Evolutionary conservation across 1,140 invertebrate genomes (phyloP).

Genomic region (Vanessa atalanta): DNA sequence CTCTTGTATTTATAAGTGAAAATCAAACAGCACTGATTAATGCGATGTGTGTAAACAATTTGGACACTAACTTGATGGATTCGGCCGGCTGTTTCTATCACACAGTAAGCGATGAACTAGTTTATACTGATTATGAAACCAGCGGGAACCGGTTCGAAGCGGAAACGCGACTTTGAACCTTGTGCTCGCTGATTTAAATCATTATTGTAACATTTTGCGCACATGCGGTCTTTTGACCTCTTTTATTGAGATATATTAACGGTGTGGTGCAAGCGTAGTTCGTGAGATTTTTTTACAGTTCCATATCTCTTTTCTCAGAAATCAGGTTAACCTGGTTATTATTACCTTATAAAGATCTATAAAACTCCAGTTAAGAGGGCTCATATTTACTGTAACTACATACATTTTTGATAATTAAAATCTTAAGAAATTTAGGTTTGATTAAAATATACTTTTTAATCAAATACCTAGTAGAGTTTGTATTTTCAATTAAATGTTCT

Average conservation of each 20-base stretch:
- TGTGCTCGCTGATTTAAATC: slow-evolving; percentile 3
- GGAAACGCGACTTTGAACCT: background rate
- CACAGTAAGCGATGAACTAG: background rate
- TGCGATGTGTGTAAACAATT: background rate
- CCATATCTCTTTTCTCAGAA: too few species aligned
- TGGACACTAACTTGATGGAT: background rate
- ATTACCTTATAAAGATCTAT: too few species aligned
- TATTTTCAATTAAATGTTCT: too few species aligned
- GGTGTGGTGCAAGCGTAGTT: background rate
- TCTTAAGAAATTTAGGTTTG: too few species aligned
- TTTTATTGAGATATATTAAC: background rate
- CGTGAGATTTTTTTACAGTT: background rate
- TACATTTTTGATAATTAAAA: too few species aligned
- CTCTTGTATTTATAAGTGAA: background rate
- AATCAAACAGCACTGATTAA: background rate
- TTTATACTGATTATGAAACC: background rate
- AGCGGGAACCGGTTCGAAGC: background rate
- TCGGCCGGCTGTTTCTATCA: background rate
- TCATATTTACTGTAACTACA: too few species aligned
- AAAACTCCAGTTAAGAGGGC: too few species aligned
- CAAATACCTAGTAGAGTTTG: too few species aligned
- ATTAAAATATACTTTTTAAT: too few species aligned
- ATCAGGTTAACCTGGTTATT: too few species aligned
- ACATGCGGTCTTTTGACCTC: background rate
- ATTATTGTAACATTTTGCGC: background rate